phyloP scores from a whole-genome alignment of 2,888 invertebrate genomes.

The Lamellibrachia columna region DNA sequence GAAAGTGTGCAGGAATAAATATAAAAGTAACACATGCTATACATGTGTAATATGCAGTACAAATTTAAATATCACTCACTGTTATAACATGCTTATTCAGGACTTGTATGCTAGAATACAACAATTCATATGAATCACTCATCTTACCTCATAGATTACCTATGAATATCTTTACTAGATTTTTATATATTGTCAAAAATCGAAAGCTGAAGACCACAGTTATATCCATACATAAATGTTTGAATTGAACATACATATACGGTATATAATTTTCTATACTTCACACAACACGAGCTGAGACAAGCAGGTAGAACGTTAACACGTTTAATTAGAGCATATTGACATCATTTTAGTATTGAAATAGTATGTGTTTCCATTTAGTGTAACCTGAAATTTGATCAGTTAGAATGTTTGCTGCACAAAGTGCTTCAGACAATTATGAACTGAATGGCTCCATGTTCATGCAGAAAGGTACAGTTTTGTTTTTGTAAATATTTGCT shows the following conservation, averaged over 20 bases:
- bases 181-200: too few species aligned
- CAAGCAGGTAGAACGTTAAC: neutral
- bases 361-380: neutral
- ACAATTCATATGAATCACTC: neutral
- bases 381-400: neutral
- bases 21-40: neutral
- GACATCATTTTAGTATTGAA: neutral
- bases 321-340: neutral
- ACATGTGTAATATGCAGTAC: neutral
- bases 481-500: neutral
- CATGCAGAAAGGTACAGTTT: neutral
- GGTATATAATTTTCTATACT: neutral
- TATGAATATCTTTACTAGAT: too few species aligned
- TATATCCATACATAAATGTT: neutral
- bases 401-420: neutral
- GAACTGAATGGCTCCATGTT: neutral
- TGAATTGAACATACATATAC: neutral
- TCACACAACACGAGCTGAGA: neutral
- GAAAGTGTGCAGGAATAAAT: neutral
- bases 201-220: neutral
- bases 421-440: neutral
- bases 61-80: neutral
- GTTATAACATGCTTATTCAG: neutral
- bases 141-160: neutral
- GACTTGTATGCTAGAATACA: neutral